These are phyloP conservation scores for Melanotaenia nigrans DNA, from an alignment of 2,797 vertebrate genomes.

Conservation along the genomic window DNA sequence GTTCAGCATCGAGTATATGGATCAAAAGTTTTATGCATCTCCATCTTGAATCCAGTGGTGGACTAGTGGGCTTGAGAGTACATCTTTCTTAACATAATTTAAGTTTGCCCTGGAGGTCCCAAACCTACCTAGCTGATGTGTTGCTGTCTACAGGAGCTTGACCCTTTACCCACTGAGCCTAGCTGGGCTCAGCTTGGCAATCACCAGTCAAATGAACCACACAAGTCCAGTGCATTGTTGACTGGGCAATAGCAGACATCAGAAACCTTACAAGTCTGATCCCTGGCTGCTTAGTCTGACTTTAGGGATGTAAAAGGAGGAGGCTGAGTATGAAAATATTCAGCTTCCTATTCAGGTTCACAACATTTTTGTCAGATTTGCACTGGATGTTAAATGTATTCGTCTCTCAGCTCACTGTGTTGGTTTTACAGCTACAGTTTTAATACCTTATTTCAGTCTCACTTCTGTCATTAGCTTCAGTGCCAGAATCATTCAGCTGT, in stretches of 20 bases:
- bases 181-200: background rate
- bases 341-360: background rate
- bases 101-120: no score
- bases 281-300: background rate
- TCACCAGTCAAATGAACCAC: no score
- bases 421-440: background rate
- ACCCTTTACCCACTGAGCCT: background rate
- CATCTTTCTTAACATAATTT: background rate
- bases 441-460: background rate
- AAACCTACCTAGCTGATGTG: background rate
- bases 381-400: background rate
- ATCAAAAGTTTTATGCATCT: background rate
- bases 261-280: background rate
- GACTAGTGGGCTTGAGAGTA: background rate
- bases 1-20: background rate
- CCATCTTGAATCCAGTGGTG: background rate
- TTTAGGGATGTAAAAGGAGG: background rate
- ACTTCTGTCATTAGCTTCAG: background rate
- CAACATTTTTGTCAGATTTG: background rate
- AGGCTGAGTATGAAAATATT: background rate
- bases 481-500: background rate
- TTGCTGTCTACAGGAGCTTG: background rate
- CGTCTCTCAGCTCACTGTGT: background rate
- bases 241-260: background rate
- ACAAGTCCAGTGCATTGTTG: background rate